Percentiles rank a stretch among this genome's conserved stretches.
Conservation (phyloP, 2,888 invertebrate species). For the Hypena proboscidalis region DNA sequence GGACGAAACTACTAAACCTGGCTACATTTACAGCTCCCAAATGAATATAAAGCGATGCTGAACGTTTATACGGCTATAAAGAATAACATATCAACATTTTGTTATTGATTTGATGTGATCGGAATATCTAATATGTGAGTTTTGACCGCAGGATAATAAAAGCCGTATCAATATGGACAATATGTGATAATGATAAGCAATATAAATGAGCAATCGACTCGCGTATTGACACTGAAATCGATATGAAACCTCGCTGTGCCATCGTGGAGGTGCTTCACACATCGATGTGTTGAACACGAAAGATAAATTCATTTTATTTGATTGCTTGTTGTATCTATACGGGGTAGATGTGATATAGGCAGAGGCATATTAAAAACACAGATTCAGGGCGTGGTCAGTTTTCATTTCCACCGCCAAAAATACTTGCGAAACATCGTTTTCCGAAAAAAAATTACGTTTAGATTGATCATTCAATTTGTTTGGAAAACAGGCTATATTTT, state of each 20-base stretch:
- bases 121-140: slow-evolving; percentile 8
- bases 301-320: slow-evolving; percentile 24
- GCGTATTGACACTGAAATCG: slow-evolving; percentile 44
- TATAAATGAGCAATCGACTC: slow-evolving; percentile 30
- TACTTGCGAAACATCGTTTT: no score
- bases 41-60: not conserved
- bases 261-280: slow-evolving; percentile 21
- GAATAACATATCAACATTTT: not conserved
- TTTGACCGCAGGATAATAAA: slow-evolving; percentile 17
- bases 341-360: no score
- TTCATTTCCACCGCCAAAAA: no score
- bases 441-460: no score
- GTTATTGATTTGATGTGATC: slow-evolving; percentile 4
- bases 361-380: no score
- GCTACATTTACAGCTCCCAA: not conserved
- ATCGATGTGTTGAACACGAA: slow-evolving; percentile 18
- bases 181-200: slow-evolving; percentile 35
- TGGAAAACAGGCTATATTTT: no score
- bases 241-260: slow-evolving; percentile 32
- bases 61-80: not conserved
- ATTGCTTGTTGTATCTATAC: no score
- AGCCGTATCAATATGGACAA: slow-evolving; percentile 19
- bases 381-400: no score
- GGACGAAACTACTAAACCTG: no score
- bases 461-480: no score